These are phyloP conservation scores for Sturnus vulgaris DNA, from an alignment of 2,113 vertebrate genomes.

Conservation along the genomic window DNA sequence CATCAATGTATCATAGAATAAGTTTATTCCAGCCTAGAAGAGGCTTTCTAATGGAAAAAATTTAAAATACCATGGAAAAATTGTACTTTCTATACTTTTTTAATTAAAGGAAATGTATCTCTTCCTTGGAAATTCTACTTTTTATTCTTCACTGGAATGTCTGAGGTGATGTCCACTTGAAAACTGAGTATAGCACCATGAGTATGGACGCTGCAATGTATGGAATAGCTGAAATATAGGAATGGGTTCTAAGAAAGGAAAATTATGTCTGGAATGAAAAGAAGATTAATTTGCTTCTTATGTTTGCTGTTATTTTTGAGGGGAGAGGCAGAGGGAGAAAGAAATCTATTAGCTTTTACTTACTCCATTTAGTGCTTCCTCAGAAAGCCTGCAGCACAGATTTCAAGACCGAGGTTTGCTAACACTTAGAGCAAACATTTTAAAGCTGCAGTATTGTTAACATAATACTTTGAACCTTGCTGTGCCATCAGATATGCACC, in stretches of 20 bases:
- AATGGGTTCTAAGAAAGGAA: not conserved
- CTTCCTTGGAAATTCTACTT: not conserved
- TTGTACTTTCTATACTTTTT: not conserved
- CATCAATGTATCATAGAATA: not conserved
- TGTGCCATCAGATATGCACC: conserved; percentile 33
- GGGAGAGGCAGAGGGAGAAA: not conserved
- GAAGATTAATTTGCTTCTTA: not conserved
- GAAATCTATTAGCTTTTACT: not conserved
- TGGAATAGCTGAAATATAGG: not conserved
- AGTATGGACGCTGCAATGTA: not conserved
- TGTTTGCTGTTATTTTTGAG: not conserved
- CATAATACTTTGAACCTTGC: not conserved
- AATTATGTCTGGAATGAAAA: not conserved
- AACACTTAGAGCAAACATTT: not conserved
- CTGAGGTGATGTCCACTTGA: not conserved
- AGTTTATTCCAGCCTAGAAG: not conserved
- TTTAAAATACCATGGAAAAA: not conserved
- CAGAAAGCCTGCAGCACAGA: not conserved
- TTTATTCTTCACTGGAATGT: not conserved
- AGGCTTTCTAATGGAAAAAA: not conserved
- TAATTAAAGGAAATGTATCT: not conserved
- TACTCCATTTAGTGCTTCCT: not conserved
- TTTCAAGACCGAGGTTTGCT: not conserved
- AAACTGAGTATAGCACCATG: not conserved
- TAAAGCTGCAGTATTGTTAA: not conserved